phyloP scores from a whole-genome alignment of 1,140 invertebrate species.

The Drosophila jambulina region DNA sequence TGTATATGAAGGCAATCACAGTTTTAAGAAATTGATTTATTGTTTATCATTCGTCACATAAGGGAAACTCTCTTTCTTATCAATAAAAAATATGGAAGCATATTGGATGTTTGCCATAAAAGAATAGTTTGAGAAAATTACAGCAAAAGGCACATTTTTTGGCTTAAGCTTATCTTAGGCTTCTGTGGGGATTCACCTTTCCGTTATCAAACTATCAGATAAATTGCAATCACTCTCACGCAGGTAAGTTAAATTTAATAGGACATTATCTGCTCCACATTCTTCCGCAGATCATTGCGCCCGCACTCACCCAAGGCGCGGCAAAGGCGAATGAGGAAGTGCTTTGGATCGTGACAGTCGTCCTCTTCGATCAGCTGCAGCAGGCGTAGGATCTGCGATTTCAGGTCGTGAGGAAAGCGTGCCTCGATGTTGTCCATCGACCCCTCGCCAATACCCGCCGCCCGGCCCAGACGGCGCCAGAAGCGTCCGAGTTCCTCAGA shows the following conservation, averaged over 20 bases:
- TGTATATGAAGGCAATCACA: too few relatives aligned
- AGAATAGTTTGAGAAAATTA: background rate
- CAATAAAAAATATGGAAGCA: background rate
- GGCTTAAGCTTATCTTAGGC: background rate
- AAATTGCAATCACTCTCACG: background rate
- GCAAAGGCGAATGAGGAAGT: constrained; percentile 62
- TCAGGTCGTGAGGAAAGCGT: constrained; percentile 67
- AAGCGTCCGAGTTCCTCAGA: constrained; percentile 85
- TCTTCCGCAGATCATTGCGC: constrained; percentile 70
- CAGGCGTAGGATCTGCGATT: constrained; percentile 63
- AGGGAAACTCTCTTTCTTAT: background rate
- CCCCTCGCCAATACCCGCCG: constrained; percentile 85
- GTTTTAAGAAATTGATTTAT: background rate
- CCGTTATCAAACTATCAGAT: constrained; percentile 6
- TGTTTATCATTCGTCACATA: background rate
- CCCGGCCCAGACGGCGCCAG: constrained; percentile 86
- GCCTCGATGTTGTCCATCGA: constrained; percentile 85
- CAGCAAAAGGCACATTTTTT: constrained; percentile 2
- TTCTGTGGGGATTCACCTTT: background rate
- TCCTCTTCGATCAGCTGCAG: constrained; percentile 72
- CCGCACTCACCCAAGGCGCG: constrained; percentile 58
- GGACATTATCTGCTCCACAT: constrained; percentile 75
- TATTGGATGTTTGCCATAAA: background rate
- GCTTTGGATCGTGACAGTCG: constrained; percentile 64
- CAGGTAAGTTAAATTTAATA: constrained; percentile 25